These are phyloP conservation scores for Pheosia gnoma DNA, from an alignment of 2,888 invertebrate species.

Conservation along the genomic window DNA sequence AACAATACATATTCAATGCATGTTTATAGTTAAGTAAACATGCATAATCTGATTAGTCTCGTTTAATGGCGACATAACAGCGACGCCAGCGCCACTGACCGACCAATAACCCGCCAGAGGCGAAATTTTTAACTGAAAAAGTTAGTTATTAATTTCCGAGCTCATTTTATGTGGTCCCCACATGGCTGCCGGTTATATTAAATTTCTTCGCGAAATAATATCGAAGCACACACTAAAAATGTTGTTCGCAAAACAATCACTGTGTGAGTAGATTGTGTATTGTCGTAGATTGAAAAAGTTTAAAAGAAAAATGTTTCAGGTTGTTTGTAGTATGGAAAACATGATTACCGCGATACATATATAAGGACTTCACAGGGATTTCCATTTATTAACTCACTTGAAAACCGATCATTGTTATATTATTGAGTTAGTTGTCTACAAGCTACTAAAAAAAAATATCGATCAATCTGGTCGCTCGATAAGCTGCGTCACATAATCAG, in stretches of 20 bases:
- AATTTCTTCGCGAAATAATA: conserved; percentile 9
- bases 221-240: background rate
- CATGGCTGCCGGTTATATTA: conserved; percentile 7
- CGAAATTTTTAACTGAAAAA: conserved; percentile 15
- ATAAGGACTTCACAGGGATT: too few relatives aligned
- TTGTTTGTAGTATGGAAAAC: background rate
- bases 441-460: too few relatives aligned
- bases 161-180: conserved; percentile 8
- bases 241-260: conserved; percentile 1
- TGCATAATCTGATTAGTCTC: conserved; percentile 3
- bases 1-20: too few relatives aligned
- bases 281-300: conserved; percentile 4
- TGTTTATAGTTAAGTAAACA: background rate
- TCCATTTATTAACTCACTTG: too few relatives aligned
- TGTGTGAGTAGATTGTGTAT: background rate
- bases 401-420: too few relatives aligned
- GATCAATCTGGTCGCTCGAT: too few relatives aligned
- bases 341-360: too few relatives aligned
- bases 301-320: background rate
- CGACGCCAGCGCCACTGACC: background rate
- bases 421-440: too few relatives aligned
- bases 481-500: too few relatives aligned
- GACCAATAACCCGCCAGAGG: background rate
- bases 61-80: conserved; percentile 1
- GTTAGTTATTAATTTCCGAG: conserved; percentile 14